Percentiles rank a stretch among this genome's conserved stretches.
phyloP scores from a whole-genome alignment of 1,140 invertebrate species.

The Panulirus ornatus region DNA sequence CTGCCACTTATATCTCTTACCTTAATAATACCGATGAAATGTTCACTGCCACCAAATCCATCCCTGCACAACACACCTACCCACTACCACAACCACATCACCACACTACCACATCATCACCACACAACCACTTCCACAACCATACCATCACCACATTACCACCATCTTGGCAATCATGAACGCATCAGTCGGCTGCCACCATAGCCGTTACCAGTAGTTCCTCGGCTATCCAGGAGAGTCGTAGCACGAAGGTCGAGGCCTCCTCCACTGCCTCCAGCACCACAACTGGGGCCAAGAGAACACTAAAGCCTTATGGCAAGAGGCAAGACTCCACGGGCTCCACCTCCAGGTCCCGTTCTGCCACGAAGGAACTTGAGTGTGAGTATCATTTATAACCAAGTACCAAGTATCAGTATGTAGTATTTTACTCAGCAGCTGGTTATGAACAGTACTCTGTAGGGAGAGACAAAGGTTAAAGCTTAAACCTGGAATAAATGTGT shows the following conservation, averaged over 20 bases:
- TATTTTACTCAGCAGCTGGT: no score
- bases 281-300: conserved; percentile 79
- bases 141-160: no score
- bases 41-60: not conserved
- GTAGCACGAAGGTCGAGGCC: not conserved
- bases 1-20: not conserved
- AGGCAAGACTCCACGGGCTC: conserved; percentile 82
- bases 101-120: not conserved
- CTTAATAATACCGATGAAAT: no score
- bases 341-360: conserved; percentile 89
- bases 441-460: no score
- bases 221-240: not conserved
- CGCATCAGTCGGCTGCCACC: conserved; percentile 68
- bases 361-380: conserved; percentile 91
- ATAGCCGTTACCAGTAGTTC: conserved; percentile 54
- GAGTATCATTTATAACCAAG: conserved; percentile 70
- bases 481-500: no score
- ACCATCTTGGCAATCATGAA: no score
- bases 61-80: not conserved
- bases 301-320: conserved; percentile 87
- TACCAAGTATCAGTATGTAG: no score
- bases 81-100: not conserved
- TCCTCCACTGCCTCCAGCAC: conserved; percentile 25
- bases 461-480: no score
- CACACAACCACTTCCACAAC: no score